phyloP scores from a whole-genome alignment of 1,140 invertebrate genomes.

The Caenorhabditis briggsae region DNA sequence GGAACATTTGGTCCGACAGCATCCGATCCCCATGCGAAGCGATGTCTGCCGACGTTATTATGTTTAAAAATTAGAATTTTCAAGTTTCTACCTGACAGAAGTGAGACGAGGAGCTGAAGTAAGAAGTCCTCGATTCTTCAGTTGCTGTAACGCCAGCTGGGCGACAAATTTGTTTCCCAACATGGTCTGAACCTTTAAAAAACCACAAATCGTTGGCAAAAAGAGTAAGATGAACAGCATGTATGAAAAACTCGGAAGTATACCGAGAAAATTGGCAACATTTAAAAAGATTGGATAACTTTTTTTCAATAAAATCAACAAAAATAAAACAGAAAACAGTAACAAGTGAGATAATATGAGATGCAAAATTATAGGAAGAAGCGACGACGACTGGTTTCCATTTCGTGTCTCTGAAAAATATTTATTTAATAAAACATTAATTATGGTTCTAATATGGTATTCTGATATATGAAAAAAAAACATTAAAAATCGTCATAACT shows the following conservation, averaged over 20 bases:
- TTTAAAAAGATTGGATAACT: neutral
- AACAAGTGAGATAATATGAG: constrained; percentile 2
- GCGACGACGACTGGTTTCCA: constrained; percentile 76
- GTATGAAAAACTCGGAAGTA: neutral
- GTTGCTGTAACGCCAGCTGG: constrained; percentile 37
- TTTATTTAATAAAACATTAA: too few relatives aligned
- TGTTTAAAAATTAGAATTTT: neutral
- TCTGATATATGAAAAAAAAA: too few relatives aligned
- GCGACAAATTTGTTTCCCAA: constrained; percentile 43
- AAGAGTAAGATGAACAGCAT: neutral
- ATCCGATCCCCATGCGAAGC: constrained; percentile 63
- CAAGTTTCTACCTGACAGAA: constrained; percentile 5
- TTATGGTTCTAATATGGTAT: too few relatives aligned
- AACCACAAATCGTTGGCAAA: neutral
- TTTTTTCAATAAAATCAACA: constrained; percentile 52
- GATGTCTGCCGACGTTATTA: neutral
- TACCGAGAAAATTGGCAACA: neutral
- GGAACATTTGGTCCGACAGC: constrained; percentile 63
- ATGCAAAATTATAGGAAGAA: constrained; percentile 67
- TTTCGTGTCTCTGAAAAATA: constrained; percentile 76
- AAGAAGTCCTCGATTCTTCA: constrained; percentile 22
- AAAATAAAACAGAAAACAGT: constrained; percentile 24
- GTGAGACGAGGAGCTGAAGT: constrained; percentile 13
- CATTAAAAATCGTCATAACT: neutral
- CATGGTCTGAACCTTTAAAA: constrained; percentile 52